Evolutionary conservation across 2,888 invertebrate species (phyloP).

Genomic region (Sinodicranocentrus sp.): DNA sequence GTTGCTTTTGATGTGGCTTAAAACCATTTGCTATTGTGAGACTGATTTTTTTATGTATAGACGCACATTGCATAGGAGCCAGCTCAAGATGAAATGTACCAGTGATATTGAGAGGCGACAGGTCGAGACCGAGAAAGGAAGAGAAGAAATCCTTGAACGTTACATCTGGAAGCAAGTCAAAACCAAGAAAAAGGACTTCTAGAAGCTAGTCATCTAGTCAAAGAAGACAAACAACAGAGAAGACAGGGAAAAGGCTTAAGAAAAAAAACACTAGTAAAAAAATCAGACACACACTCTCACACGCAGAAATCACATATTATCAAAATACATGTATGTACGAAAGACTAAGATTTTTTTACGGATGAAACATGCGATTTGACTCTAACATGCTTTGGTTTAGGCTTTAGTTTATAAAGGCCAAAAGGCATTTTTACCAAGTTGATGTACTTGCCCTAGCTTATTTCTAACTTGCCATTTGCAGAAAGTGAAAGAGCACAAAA

Average conservation of each 20-base stretch:
- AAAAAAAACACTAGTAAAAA: background rate
- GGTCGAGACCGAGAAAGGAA: slow-evolving; percentile 34
- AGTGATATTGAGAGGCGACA: slow-evolving; percentile 32
- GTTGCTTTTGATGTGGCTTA: slow-evolving; percentile 19
- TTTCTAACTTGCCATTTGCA: slow-evolving; percentile 45
- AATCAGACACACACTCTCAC: no score
- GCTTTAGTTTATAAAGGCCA: slow-evolving; percentile 31
- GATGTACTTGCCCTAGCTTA: slow-evolving; percentile 15
- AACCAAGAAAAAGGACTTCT: background rate
- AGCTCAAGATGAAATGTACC: slow-evolving; percentile 14
- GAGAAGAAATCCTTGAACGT: slow-evolving; percentile 11
- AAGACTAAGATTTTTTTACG: background rate
- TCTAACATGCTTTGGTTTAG: background rate
- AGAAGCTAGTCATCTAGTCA: background rate
- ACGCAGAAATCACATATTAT: slow-evolving; percentile 23
- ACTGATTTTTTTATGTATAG: slow-evolving; percentile 8
- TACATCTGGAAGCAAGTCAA: slow-evolving; percentile 14
- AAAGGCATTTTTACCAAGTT: slow-evolving; percentile 28
- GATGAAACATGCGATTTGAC: slow-evolving; percentile 26
- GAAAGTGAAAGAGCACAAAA: slow-evolving; percentile 25
- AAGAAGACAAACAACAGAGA: slow-evolving; percentile 27
- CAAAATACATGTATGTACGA: background rate
- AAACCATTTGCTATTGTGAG: slow-evolving; percentile 13
- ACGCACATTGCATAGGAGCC: background rate
- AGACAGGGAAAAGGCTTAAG: slow-evolving; percentile 6